phyloP scores from a whole-genome alignment of 1,140 invertebrate genomes.

The Scaptomyza graminum region DNA sequence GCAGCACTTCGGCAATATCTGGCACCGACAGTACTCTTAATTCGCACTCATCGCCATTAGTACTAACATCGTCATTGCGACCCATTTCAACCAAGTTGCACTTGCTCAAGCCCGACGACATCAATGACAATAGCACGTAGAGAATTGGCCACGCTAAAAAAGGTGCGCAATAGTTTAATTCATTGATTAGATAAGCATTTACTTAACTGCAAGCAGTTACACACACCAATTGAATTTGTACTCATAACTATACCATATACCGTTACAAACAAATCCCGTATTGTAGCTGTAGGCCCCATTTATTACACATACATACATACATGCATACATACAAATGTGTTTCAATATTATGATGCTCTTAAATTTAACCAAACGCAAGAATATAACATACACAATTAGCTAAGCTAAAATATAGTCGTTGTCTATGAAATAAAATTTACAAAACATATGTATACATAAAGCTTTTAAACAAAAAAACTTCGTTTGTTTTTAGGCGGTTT shows the following conservation, averaged over 20 bases:
- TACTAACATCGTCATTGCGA: slow-evolving; percentile 63
- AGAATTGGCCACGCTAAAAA: slow-evolving; percentile 30
- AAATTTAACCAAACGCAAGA: slow-evolving; percentile 64
- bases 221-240: slow-evolving; percentile 54
- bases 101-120: slow-evolving; percentile 58
- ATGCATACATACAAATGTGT: slow-evolving; percentile 30
- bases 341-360: slow-evolving; percentile 68
- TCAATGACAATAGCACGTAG: slow-evolving; percentile 43
- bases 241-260: slow-evolving; percentile 46
- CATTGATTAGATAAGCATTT: slow-evolving; percentile 52
- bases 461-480: neutral
- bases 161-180: slow-evolving; percentile 66
- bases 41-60: slow-evolving; percentile 46
- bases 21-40: slow-evolving; percentile 36
- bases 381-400: slow-evolving; percentile 58
- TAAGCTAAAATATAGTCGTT: slow-evolving; percentile 76
- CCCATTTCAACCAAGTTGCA: slow-evolving; percentile 80
- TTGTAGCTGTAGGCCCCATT: slow-evolving; percentile 56
- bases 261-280: slow-evolving; percentile 54
- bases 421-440: slow-evolving; percentile 68
- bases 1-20: slow-evolving; percentile 10
- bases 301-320: slow-evolving; percentile 9
- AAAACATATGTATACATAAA: slow-evolving; percentile 24
- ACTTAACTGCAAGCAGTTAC: slow-evolving; percentile 55
- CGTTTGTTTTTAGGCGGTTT: neutral